Evolutionary conservation across 2,113 vertebrate genomes (phyloP), one percentile per base, ranked within the genome.

Genomic region (Ciconia maguari): DNA sequence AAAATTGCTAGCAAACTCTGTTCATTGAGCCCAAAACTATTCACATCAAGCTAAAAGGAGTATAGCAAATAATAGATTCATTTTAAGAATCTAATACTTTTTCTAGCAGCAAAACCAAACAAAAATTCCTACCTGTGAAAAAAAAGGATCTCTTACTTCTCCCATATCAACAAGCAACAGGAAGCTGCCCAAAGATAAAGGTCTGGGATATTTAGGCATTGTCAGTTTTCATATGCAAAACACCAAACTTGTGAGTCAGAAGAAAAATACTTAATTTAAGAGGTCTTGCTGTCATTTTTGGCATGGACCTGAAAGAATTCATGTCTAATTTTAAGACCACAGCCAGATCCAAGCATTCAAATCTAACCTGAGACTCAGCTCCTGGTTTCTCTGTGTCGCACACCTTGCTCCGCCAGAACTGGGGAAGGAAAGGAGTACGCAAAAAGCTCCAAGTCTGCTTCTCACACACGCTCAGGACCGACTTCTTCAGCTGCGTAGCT

Each of bases 341-440:
- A 41, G 46, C 5, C 51, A 58, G 38, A 61, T 13, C 24, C n/a
- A 57, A 66, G 34, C 41, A 30, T 11, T 49, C 32, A 44, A 34
- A 51, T 13, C 20, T 44, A 66, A 41, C 11, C 38, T 7, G 19
- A 57, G 24, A 19, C 38, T 86, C 52, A 8, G 41, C 11, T 78
- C 58, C 36, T 52, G 13, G 30, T 30, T 84, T 32, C 38, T 29
- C 30, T 2, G 0, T 15, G 20, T 65, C 30, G 0, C 42, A 36
- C 13, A 42, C 16, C 17, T 70, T 57, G 49, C 29, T 83, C 14
- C 74, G 57, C 55, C 79, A 89, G 61, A 38, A 11, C 32, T 11
- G 4, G 8, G 41, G 17, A 44, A 88, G 17, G 15, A 10, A 22
- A 51, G 9, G 27, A 58, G 9, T 4, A 36, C 12, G 9, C 11